Conservation (phyloP, 1,140 invertebrate genomes). For the Cyphomyrmex costatus region DNA sequence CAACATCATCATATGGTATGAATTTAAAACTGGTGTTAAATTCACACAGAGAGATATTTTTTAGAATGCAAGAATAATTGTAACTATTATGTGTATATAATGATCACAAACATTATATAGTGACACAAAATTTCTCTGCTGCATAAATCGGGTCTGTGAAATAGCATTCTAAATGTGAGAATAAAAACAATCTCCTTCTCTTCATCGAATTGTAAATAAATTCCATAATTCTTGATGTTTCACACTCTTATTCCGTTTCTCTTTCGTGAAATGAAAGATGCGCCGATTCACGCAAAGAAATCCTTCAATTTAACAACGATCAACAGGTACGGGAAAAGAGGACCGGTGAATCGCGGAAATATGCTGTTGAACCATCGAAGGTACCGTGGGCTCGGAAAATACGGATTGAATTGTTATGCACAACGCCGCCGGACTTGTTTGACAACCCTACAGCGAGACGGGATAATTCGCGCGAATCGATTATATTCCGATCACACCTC, state of each 20-base stretch:
- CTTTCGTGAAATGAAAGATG: not conserved
- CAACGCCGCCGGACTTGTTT: slow-evolving; percentile 36
- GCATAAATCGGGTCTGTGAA: not conserved
- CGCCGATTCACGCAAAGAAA: slow-evolving; percentile 24
- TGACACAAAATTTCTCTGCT: not conserved
- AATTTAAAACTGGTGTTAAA: too few species aligned
- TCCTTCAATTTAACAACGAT: slow-evolving; percentile 56
- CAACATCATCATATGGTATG: too few species aligned
- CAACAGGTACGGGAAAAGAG: slow-evolving; percentile 62
- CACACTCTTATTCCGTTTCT: not conserved
- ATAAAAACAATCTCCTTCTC: not conserved
- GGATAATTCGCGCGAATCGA: slow-evolving; percentile 67
- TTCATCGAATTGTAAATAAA: not conserved
- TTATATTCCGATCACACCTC: slow-evolving; percentile 76
- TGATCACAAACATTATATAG: not conserved
- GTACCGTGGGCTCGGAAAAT: slow-evolving; percentile 14
- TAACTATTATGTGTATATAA: not conserved
- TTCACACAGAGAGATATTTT: too few species aligned
- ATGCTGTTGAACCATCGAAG: not conserved
- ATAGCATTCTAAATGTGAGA: not conserved
- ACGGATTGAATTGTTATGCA: slow-evolving; percentile 68
- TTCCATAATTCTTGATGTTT: not conserved
- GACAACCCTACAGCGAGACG: slow-evolving; percentile 33
- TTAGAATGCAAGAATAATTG: not conserved
- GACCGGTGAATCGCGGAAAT: slow-evolving; percentile 14